A percentile compares a stretch with the other conserved stretches of the same genome.
Evolutionary conservation across 2,113 vertebrate species (phyloP).

Genomic region (Nyctibius bracteatus): DNA sequence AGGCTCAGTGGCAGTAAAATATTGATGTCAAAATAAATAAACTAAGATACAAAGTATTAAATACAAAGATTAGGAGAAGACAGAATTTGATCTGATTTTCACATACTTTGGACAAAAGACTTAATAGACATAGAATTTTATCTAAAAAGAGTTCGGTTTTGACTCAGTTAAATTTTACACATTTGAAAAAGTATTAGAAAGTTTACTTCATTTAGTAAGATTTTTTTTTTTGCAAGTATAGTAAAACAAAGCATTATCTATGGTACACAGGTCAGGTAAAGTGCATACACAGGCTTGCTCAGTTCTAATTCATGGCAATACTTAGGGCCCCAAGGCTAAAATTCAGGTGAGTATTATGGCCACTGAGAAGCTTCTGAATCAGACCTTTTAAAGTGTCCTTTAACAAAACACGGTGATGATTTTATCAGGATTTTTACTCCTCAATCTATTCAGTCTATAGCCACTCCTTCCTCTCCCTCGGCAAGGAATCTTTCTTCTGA

Average conservation of each 20-base stretch:
- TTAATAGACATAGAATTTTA: not conserved
- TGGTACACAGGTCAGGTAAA: not conserved
- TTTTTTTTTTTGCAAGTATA: not conserved
- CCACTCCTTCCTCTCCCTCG: not conserved
- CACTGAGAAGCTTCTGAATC: not conserved
- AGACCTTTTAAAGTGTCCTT: not conserved
- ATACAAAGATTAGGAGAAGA: not conserved
- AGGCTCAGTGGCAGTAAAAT: not conserved
- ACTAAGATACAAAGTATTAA: not conserved
- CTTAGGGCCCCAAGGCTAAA: not conserved
- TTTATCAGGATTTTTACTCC: not conserved
- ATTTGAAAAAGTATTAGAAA: not conserved
- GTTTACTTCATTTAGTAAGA: not conserved
- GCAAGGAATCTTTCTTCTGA: not conserved
- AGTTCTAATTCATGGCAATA: not conserved
- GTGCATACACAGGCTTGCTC: not conserved
- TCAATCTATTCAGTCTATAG: not conserved
- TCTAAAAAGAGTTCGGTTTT: not conserved
- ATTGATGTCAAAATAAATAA: not conserved
- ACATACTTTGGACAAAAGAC: not conserved
- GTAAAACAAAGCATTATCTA: not conserved
- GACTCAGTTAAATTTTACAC: not conserved
- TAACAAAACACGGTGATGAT: not conserved
- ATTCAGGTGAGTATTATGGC: not conserved
- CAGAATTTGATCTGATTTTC: not conserved